These are phyloP conservation scores for Diacarnus erythraeanus DNA, from an alignment of 37 sponge, comb jelly and placozoan genomes.

Conservation along the genomic window DNA sequence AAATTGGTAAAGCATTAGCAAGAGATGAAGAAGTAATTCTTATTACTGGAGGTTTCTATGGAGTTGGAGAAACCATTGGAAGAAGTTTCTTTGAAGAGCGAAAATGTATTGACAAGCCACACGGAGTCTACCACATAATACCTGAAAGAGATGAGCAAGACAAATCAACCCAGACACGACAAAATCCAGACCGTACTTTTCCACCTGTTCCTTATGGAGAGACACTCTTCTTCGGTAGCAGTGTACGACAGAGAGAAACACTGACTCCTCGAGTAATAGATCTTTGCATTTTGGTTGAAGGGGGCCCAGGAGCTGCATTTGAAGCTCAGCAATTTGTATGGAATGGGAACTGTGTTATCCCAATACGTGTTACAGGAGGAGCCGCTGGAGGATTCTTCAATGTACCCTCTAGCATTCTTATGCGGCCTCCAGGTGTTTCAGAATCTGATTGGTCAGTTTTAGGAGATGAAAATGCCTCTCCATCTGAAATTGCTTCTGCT, in stretches of 20 bases:
- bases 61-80: conserved; percentile 80
- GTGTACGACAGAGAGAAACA: conserved; percentile 77
- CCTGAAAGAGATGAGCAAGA: conserved; percentile 72
- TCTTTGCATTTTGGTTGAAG: conserved; percentile 75
- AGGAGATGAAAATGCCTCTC: conserved; percentile 34
- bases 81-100: conserved; percentile 60
- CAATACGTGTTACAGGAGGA: conserved; percentile 79
- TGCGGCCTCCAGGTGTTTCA: conserved; percentile 41
- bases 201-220: conserved; percentile 67
- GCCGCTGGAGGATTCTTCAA: conserved; percentile 80
- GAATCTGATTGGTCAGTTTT: conserved; percentile 76
- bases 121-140: conserved; percentile 67
- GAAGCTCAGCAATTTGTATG: conserved; percentile 86
- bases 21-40: conserved; percentile 39
- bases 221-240: conserved; percentile 71
- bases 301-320: conserved; percentile 89
- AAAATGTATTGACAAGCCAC: neutral
- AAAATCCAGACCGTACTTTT: conserved; percentile 73
- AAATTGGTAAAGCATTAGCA: conserved; percentile 69
- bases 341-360: conserved; percentile 78
- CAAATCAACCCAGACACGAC: conserved; percentile 62
- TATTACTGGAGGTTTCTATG: conserved; percentile 87
- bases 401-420: conserved; percentile 56
- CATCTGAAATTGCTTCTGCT: conserved; percentile 47
- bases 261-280: conserved; percentile 53